Conservation (phyloP, 2,797 vertebrate species). For the Etheostoma perlongum region DNA sequence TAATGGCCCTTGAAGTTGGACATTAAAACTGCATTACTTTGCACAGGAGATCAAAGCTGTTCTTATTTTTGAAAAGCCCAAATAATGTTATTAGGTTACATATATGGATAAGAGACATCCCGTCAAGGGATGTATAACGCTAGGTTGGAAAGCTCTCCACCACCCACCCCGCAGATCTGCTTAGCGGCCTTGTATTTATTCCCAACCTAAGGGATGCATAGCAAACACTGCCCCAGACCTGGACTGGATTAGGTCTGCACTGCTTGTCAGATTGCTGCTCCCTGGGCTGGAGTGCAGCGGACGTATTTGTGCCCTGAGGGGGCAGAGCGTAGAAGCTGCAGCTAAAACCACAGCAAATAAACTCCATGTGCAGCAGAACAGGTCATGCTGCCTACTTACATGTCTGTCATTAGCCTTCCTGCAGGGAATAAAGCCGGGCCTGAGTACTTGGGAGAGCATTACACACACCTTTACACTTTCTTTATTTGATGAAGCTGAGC, state of each 20-base stretch:
- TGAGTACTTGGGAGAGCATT: conserved; percentile 54
- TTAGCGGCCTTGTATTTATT: conserved; percentile 78
- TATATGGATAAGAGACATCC: conserved; percentile 80
- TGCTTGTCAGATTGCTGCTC: conserved; percentile 82
- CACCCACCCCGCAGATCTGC: conserved; percentile 65
- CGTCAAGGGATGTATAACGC: conserved; percentile 67
- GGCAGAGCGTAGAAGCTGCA: conserved; percentile 61
- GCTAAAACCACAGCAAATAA: conserved; percentile 76
- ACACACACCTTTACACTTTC: conserved; percentile 42
- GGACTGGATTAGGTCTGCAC: conserved; percentile 81
- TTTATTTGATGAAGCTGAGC: conserved; percentile 34
- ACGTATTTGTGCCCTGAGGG: conserved; percentile 67
- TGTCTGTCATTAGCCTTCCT: conserved; percentile 75
- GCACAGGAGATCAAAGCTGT: conserved; percentile 83
- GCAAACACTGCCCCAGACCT: conserved; percentile 84
- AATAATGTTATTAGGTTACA: conserved; percentile 81
- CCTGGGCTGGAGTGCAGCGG: conserved; percentile 70
- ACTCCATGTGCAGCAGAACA: conserved; percentile 78
- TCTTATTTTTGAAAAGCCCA: conserved; percentile 78
- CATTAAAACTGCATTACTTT: conserved; percentile 81
- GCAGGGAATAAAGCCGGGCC: conserved; percentile 50
- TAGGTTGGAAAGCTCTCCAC: conserved; percentile 56
- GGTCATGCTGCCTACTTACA: conserved; percentile 78
- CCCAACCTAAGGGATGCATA: conserved; percentile 86
- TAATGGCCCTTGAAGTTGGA: conserved; percentile 82